phyloP scores from a whole-genome alignment of 2,888 invertebrate genomes.

The Boloria euphrosyne region DNA sequence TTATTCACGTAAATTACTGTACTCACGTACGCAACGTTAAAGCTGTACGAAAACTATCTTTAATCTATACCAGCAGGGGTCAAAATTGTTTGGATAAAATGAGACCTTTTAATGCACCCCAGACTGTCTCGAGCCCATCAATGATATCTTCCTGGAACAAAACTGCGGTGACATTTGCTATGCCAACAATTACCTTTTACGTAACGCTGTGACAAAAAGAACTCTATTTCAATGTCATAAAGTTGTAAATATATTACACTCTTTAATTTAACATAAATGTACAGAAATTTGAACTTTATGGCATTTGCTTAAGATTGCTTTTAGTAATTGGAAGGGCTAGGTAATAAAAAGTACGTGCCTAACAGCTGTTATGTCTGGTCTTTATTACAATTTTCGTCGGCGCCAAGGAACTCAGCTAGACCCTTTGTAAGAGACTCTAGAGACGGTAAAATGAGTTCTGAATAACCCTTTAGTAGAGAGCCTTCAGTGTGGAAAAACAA shows the following conservation, averaged over 20 bases:
- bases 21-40: constrained; percentile 20
- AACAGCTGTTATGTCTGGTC: constrained; percentile 70
- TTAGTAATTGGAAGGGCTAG: constrained; percentile 25
- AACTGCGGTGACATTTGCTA: constrained; percentile 45
- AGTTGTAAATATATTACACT: constrained; percentile 20
- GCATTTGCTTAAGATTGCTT: constrained; percentile 31
- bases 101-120: constrained; percentile 55
- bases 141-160: constrained; percentile 48
- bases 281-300: constrained; percentile 22
- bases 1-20: constrained; percentile 30
- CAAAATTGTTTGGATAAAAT: constrained; percentile 18
- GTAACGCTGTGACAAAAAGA: constrained; percentile 21
- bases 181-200: constrained; percentile 39
- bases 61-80: constrained; percentile 12
- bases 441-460: constrained; percentile 33
- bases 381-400: constrained; percentile 64
- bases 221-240: constrained; percentile 22
- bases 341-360: constrained; percentile 55
- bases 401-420: constrained; percentile 50
- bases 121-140: constrained; percentile 55
- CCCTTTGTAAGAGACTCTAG: constrained; percentile 38
- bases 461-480: constrained; percentile 33
- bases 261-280: background rate
- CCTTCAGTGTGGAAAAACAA: constrained; percentile 33
- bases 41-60: constrained; percentile 10